These are phyloP conservation scores for Idaea biselata DNA, from an alignment of 2,888 invertebrate genomes.

Conservation along the genomic window DNA sequence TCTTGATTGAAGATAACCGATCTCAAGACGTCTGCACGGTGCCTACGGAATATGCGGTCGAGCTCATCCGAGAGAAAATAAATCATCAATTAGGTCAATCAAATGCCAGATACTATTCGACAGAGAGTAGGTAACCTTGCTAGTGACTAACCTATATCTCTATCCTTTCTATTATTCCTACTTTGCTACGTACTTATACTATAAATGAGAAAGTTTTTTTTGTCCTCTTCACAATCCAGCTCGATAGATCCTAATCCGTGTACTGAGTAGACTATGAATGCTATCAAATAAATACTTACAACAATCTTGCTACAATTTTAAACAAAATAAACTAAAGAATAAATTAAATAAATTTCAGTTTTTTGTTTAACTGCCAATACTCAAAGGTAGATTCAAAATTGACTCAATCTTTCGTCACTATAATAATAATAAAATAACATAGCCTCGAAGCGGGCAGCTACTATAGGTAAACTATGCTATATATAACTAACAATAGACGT, in stretches of 20 bases:
- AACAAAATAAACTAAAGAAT: not conserved
- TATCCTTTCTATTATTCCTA: too few relatives aligned
- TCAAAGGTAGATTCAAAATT: not conserved
- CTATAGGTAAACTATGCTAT: not conserved
- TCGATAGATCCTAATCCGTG: too few relatives aligned
- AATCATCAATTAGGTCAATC: constrained; percentile 77
- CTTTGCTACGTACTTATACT: too few relatives aligned
- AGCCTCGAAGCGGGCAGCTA: too few relatives aligned
- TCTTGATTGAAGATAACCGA: constrained; percentile 73
- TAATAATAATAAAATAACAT: too few relatives aligned
- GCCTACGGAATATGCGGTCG: constrained; percentile 45
- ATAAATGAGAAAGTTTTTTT: too few relatives aligned
- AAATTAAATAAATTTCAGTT: not conserved
- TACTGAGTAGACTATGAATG: too few relatives aligned
- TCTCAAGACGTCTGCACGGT: constrained; percentile 66
- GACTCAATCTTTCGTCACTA: not conserved
- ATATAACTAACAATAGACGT: not conserved
- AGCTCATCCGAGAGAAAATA: constrained; percentile 71
- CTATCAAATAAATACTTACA: too few relatives aligned
- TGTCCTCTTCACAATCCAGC: too few relatives aligned
- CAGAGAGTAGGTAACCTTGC: constrained; percentile 42
- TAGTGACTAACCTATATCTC: not conserved
- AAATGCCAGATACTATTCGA: constrained; percentile 54
- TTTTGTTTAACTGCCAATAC: not conserved
- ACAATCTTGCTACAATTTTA: not conserved